phyloP scores from a whole-genome alignment of 2,888 invertebrate species.

The Andrena trimmerana region DNA sequence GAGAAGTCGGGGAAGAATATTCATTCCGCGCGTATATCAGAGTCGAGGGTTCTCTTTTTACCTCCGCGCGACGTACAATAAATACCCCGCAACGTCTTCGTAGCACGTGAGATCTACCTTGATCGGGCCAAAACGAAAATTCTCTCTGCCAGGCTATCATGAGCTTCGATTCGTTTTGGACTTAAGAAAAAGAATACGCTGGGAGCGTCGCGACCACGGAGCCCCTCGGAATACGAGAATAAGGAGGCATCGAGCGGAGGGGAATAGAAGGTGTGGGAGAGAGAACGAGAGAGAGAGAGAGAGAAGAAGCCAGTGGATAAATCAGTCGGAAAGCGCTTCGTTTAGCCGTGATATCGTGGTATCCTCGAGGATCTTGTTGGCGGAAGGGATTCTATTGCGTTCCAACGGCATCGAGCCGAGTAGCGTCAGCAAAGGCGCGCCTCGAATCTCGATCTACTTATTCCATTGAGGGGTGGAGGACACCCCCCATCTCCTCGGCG shows the following conservation, averaged over 20 bases:
- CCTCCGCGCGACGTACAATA: constrained; percentile 20
- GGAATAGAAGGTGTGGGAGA: constrained; percentile 16
- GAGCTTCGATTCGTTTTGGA: constrained; percentile 26
- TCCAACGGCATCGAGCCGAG: constrained; percentile 70
- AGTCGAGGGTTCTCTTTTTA: constrained; percentile 26
- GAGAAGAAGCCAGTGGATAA: constrained; percentile 65
- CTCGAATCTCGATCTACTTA: constrained; percentile 74
- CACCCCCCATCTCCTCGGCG: constrained; percentile 46
- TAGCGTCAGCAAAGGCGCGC: constrained; percentile 74
- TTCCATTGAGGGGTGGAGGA: constrained; percentile 61
- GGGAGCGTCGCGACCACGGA: constrained; percentile 23
- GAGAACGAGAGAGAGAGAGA: constrained; percentile 13
- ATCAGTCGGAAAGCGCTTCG: constrained; percentile 76
- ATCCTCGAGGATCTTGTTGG: constrained; percentile 72
- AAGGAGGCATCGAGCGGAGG: constrained; percentile 21
- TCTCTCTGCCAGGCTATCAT: neutral
- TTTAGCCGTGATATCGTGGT: constrained; percentile 75
- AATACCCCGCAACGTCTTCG: constrained; percentile 26
- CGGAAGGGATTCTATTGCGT: constrained; percentile 74
- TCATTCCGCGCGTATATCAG: constrained; percentile 53
- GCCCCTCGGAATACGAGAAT: constrained; percentile 32
- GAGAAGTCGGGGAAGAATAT: constrained; percentile 44
- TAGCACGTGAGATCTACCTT: constrained; percentile 31
- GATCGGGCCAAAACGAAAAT: neutral
- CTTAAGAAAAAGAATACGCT: constrained; percentile 22